Percentiles rank a stretch among this genome's conserved stretches.
phyloP scores from a whole-genome alignment of 2,888 invertebrate species.

The Eristalinus sepulchralis region DNA sequence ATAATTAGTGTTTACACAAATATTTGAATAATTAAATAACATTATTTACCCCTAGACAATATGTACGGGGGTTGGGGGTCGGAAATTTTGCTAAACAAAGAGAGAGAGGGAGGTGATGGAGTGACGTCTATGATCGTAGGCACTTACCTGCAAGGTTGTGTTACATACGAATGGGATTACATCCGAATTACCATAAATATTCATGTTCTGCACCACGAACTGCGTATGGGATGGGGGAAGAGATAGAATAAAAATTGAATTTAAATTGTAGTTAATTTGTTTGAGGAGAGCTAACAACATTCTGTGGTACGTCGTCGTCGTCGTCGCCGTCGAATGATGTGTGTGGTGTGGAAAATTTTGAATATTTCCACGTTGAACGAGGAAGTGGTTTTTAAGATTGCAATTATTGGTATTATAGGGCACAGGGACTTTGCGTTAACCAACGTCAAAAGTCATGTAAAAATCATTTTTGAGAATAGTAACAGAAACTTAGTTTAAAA shows the following conservation, averaged over 20 bases:
- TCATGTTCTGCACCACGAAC: constrained; percentile 63
- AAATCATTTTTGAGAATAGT: too few species aligned
- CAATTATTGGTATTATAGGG: too few species aligned
- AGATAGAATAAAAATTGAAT: constrained; percentile 25
- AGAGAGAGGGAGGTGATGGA: not conserved
- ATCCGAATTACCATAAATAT: constrained; percentile 63
- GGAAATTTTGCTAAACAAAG: not conserved
- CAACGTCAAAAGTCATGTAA: too few species aligned
- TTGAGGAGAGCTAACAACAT: not conserved
- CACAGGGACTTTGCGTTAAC: too few species aligned
- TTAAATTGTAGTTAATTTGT: constrained; percentile 4
- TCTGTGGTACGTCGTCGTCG: constrained; percentile 30
- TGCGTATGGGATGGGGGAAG: constrained; percentile 9
- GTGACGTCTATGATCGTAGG: not conserved
- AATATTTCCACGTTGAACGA: too few species aligned
- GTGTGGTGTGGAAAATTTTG: not conserved
- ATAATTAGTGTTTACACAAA: constrained; percentile 39
- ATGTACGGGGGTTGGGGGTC: not conserved
- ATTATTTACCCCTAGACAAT: constrained; percentile 20
- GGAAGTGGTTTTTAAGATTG: too few species aligned
- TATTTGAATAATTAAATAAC: constrained; percentile 40
- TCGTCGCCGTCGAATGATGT: not conserved
- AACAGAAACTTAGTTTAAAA: too few species aligned
- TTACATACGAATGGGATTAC: constrained; percentile 64
- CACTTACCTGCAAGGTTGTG: constrained; percentile 63